phyloP scores from a whole-genome alignment of 2,888 invertebrate species.

The Drosophila ustulata region DNA sequence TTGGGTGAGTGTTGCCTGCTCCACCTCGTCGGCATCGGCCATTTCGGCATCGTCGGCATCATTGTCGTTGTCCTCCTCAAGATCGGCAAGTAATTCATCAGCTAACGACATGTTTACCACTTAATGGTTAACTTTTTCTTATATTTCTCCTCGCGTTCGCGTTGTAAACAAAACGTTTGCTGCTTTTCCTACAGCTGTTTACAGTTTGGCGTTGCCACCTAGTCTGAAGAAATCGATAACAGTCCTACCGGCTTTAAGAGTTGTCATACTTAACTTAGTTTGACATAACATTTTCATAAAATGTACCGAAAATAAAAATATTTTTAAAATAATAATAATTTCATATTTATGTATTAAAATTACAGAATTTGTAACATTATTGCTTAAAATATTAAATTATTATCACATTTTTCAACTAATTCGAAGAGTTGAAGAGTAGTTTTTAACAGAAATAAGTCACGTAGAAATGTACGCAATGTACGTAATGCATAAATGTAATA shows the following conservation, averaged over 20 bases:
- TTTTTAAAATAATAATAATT: too few relatives aligned
- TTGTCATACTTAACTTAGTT: too few relatives aligned
- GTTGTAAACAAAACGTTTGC: slow-evolving; percentile 50
- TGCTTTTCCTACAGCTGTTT: slow-evolving; percentile 32
- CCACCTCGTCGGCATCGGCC: slow-evolving; percentile 80
- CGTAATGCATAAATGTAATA: too few relatives aligned
- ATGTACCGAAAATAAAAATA: too few relatives aligned
- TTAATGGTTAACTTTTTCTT: neutral
- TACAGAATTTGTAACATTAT: too few relatives aligned
- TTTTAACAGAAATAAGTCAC: too few relatives aligned
- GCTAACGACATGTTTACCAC: slow-evolving; percentile 94
- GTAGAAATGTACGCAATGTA: too few relatives aligned
- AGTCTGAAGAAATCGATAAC: neutral
- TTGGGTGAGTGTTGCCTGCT: slow-evolving; percentile 75
- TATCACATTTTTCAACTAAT: too few relatives aligned
- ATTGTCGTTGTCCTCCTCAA: slow-evolving; percentile 97
- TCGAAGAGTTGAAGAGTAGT: too few relatives aligned
- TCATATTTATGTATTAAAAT: too few relatives aligned
- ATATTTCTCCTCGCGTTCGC: slow-evolving; percentile 2
- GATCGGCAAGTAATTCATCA: slow-evolving; percentile 98
- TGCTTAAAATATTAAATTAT: too few relatives aligned
- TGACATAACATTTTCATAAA: too few relatives aligned
- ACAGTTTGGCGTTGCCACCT: slow-evolving; percentile 21
- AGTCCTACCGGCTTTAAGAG: neutral
- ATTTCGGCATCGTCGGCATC: slow-evolving; percentile 88